Evolutionary conservation across 2,113 vertebrate genomes (phyloP).

Genomic region (Aegithalos caudatus): DNA sequence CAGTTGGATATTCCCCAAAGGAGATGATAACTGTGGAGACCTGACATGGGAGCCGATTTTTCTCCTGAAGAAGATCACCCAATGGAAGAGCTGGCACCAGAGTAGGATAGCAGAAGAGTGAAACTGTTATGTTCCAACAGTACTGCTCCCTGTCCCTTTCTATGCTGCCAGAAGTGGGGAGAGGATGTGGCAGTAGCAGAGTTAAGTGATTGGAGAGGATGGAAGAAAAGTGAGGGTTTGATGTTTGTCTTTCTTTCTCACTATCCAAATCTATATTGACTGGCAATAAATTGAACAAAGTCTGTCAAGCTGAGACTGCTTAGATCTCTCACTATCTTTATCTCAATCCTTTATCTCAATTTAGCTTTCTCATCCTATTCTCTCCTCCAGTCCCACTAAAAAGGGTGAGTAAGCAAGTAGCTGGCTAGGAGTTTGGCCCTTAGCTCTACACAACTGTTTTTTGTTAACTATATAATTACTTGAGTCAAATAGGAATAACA

Average conservation of each 20-base stretch:
- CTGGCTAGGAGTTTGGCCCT: background rate
- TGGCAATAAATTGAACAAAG: background rate
- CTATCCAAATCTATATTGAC: background rate
- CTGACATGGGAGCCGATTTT: background rate
- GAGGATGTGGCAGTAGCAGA: background rate
- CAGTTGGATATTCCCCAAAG: background rate
- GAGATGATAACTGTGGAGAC: rapidly evolving
- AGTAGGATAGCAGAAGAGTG: background rate
- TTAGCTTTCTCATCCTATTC: background rate
- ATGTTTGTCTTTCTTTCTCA: background rate
- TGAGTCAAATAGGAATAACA: rapidly evolving
- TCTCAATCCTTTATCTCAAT: background rate
- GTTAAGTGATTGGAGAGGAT: background rate
- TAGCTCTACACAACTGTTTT: background rate
- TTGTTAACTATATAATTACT: background rate
- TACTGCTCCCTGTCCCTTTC: background rate
- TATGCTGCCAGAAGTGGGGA: rapidly evolving
- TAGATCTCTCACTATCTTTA: background rate
- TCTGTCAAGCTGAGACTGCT: background rate
- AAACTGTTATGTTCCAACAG: background rate
- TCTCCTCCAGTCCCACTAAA: background rate
- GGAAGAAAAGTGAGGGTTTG: background rate
- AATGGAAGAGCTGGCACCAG: rapidly evolving
- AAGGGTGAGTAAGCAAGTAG: rapidly evolving
- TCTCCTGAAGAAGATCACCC: background rate